Base-by-base conservation (phyloP, 1,140 invertebrate species). In the Drosophila triauraria region DNA sequence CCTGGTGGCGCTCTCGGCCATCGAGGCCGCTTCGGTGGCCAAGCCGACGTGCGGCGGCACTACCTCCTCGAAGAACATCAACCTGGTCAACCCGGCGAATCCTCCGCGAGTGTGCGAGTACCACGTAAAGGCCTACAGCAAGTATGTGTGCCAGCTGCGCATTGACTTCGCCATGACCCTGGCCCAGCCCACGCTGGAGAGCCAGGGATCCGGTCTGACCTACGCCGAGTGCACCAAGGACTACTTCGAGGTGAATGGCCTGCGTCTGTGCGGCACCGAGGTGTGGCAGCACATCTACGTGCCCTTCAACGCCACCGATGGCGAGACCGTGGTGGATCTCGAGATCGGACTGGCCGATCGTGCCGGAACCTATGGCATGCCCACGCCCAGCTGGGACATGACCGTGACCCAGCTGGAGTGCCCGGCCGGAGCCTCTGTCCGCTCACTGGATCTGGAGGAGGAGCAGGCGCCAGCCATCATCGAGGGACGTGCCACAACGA, bases 201-300 rank as follows among this genome's bases (percentile, higher is more conserved):
- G 44, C 3, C 25, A 69, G 23, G 17, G 4, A 0, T 23, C 44
- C 0, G 83, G 60, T 1, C 46, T 78, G 23, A 64, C 38, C 42
- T 82, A 81, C 12, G 82, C 77, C 15, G 80, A 85, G 48, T 92
- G 91, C 75, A 60, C n/a, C 3, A 8, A 56, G 2, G 91, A 92
- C 20, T 83, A 68, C 57, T 83, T 92, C 27, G 69, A 81, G 61
- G 80, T 92, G 7, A 68, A 77, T 32, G 79, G 77, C 1, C 15
- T 91, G 53, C 71, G 47, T 0, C 35, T 92, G 4, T 92, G 91
- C 46, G 91, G 91, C 8, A 57, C 70, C 2, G 86, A 92, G 46
- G 58, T 64, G 20, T 77, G 75, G 69, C 90, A 92, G 50, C 91
- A 92, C 44, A 83, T 92, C 65, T 92, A 92, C 50, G 81, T 92